A percentile compares a stretch with the other conserved stretches of the same genome.
phyloP scores from a whole-genome alignment of 2,888 invertebrate species.

The Dasysyrphus albostriatus region DNA sequence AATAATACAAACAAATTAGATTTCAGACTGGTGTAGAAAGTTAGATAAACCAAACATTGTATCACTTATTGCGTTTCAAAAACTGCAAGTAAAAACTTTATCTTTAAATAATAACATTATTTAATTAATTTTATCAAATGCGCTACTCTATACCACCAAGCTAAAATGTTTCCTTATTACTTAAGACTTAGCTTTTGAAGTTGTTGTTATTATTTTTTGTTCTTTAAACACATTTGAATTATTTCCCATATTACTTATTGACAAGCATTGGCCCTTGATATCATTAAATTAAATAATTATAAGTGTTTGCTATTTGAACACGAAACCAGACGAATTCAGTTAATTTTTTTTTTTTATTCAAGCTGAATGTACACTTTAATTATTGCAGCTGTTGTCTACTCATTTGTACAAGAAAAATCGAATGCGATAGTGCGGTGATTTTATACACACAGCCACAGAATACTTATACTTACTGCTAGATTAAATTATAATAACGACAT shows the following conservation, averaged over 20 bases:
- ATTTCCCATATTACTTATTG: constrained; percentile 30
- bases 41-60: constrained; percentile 6
- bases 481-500: no score
- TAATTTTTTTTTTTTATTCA: no score
- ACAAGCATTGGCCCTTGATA: constrained; percentile 37
- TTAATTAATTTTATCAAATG: neutral
- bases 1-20: neutral
- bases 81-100: neutral
- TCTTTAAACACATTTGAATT: neutral
- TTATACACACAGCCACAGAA: no score
- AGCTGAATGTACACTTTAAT: constrained; percentile 1
- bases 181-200: neutral
- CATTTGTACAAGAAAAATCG: neutral
- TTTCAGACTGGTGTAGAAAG: neutral
- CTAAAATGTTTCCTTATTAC: neutral
- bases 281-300: constrained; percentile 23
- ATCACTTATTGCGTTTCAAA: constrained; percentile 21
- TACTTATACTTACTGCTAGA: no score
- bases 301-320: neutral
- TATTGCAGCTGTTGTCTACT: neutral
- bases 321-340: neutral
- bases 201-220: neutral
- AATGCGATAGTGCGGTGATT: neutral
- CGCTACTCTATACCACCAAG: no score
- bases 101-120: neutral